Percentiles rank a stretch among this genome's conserved stretches.
These are phyloP conservation scores for Rhingia rostrata DNA, from an alignment of 2,888 invertebrate species.

Conservation along the genomic window DNA sequence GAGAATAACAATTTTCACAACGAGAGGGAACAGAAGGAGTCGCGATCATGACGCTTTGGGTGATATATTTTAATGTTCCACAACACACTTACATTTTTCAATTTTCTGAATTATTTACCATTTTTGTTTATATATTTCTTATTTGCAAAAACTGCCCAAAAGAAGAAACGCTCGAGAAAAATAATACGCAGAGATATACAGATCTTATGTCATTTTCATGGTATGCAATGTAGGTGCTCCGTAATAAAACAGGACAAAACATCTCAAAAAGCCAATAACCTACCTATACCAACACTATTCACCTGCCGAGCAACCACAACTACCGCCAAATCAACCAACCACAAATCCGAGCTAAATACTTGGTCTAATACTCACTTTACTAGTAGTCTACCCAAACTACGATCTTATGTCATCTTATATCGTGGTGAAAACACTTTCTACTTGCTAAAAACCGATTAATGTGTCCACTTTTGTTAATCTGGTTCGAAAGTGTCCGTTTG, in stretches of 20 bases:
- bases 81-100: not conserved
- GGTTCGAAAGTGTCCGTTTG: slow-evolving; percentile 57
- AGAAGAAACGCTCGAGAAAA: not conserved
- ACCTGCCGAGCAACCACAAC: no score
- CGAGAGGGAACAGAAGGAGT: no score
- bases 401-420: slow-evolving; percentile 51
- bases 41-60: no score
- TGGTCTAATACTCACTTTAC: not conserved
- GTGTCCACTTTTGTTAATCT: slow-evolving; percentile 44
- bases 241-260: not conserved
- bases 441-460: slow-evolving; percentile 34
- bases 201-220: no score
- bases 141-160: not conserved
- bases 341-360: not conserved
- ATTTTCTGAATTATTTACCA: slow-evolving; percentile 3
- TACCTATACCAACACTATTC: not conserved
- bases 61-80: slow-evolving; percentile 1
- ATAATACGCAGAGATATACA: no score
- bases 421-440: slow-evolving; percentile 51
- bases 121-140: slow-evolving; percentile 6
- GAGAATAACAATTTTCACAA: no score
- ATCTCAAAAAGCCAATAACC: not conserved
- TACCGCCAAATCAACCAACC: no score
- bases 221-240: not conserved
- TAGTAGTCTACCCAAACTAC: not conserved